Conservation (phyloP, 2,113 vertebrate genomes). For the Antechinus stuartii region DNA sequence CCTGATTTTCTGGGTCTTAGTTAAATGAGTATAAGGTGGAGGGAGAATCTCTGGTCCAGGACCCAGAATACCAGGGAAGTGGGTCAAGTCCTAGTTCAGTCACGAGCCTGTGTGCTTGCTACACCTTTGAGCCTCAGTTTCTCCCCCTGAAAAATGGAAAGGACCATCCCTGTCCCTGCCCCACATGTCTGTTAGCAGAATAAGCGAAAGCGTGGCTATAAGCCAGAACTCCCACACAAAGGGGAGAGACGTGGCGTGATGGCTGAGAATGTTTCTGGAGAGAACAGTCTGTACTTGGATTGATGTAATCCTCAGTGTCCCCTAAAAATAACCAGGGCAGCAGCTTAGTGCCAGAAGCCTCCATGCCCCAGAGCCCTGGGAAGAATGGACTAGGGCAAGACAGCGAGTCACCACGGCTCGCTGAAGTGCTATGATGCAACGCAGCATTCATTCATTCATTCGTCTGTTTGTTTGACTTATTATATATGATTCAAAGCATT, state of each 20-base stretch:
- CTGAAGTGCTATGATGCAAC: background rate
- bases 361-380: background rate
- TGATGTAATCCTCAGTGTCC: no score
- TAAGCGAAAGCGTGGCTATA: background rate
- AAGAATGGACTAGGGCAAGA: background rate
- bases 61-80: background rate
- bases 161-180: background rate
- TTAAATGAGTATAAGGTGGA: background rate
- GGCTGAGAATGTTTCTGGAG: background rate
- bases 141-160: background rate
- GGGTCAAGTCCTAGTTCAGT: background rate
- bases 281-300: no score
- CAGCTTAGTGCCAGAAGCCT: background rate
- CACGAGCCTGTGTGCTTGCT: background rate
- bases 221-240: background rate
- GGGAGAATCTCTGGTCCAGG: background rate
- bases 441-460: no score
- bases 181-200: background rate
- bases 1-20: background rate
- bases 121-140: background rate
- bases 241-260: background rate
- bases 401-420: background rate
- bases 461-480: no score
- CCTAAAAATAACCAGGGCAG: no score
- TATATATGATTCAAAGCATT: background rate